A percentile compares a stretch with the other conserved stretches of the same genome.
Evolutionary conservation across 2,797 vertebrate species (phyloP).

Genomic region (Protosalanx chinensis): DNA sequence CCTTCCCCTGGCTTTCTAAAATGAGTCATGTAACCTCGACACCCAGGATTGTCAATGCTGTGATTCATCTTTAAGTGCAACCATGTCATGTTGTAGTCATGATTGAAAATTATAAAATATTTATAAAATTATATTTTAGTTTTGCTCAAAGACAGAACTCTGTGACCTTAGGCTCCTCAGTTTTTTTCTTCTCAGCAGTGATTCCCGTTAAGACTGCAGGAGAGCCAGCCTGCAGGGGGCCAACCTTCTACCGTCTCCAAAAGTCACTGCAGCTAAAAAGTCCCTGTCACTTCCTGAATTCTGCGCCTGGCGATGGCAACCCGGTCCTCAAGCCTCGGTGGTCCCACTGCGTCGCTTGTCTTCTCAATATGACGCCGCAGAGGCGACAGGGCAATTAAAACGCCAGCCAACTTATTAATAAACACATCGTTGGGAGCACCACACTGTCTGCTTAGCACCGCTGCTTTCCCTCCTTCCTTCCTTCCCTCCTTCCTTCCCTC

Average conservation of each 20-base stretch:
- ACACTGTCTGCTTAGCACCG: conserved; percentile 34
- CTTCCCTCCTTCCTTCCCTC: neutral
- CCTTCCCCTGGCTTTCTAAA: too few species aligned
- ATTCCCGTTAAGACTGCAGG: neutral
- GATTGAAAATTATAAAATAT: too few species aligned
- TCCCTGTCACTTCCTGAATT: conserved; percentile 35
- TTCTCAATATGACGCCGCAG: conserved; percentile 36
- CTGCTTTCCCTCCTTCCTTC: neutral
- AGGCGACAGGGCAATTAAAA: conserved; percentile 57
- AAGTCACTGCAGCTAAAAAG: conserved; percentile 15
- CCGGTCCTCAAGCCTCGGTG: neutral
- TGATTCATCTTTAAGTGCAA: too few species aligned
- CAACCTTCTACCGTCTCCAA: neutral
- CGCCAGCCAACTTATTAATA: conserved; percentile 54
- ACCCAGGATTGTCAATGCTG: too few species aligned
- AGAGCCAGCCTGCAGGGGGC: neutral
- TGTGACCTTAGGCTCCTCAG: neutral
- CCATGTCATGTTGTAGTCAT: too few species aligned
- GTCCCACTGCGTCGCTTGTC: conserved; percentile 31
- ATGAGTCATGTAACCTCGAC: too few species aligned
- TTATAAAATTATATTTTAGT: too few species aligned
- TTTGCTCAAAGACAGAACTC: neutral
- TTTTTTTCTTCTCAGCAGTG: neutral
- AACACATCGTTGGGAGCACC: conserved; percentile 50
- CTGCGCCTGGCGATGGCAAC: conserved; percentile 24